phyloP scores from a whole-genome alignment of 2,113 vertebrate species.

The Puntigrus tetrazona region DNA sequence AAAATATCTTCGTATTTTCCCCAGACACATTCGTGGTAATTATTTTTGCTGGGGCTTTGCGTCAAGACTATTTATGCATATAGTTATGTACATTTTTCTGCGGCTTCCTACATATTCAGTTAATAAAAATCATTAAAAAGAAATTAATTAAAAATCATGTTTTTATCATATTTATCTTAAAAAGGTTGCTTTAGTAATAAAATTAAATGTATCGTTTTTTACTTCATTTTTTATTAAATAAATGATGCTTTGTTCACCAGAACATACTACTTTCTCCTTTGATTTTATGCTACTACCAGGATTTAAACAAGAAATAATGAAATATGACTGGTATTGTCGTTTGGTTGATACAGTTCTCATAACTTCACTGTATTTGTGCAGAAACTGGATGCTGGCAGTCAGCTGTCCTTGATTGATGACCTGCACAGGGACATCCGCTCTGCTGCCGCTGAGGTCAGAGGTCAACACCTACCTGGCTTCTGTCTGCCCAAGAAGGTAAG shows the following conservation, averaged over 20 bases:
- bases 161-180: too few species aligned
- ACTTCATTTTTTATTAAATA: not conserved
- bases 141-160: too few species aligned
- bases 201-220: not conserved
- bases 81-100: too few species aligned
- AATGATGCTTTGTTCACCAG: not conserved
- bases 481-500: constrained; percentile 96
- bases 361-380: constrained; percentile 57
- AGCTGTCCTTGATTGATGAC: constrained; percentile 93
- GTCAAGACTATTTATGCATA: too few species aligned
- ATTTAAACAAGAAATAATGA: not conserved
- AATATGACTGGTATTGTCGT: not conserved
- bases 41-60: too few species aligned
- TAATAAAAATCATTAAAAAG: too few species aligned
- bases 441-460: constrained; percentile 86
- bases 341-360: not conserved
- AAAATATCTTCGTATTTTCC: too few species aligned
- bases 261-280: not conserved
- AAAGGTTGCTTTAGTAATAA: too few species aligned
- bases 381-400: constrained; percentile 94
- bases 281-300: not conserved
- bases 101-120: too few species aligned
- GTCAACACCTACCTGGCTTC: constrained; percentile 92
- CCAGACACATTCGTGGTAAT: too few species aligned
- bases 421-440: constrained; percentile 91